Evolutionary conservation across 2,888 invertebrate genomes (phyloP), one percentile per base, ranked within the genome.

Genomic region (Leucophora obtusa): DNA sequence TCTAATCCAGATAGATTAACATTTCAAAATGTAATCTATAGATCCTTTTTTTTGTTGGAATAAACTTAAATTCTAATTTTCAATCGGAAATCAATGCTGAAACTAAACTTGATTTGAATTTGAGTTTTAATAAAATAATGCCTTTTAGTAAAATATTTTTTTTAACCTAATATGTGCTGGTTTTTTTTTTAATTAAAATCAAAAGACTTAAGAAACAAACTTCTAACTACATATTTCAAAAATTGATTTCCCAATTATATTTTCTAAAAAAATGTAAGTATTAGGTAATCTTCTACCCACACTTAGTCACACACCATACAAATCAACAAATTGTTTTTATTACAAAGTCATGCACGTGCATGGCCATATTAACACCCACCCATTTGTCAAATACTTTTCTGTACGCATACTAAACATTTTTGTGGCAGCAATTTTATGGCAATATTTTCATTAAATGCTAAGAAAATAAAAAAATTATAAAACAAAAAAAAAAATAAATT

Each of bases 281-380:
- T 74, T 74, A 60, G 8, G 28, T 50, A 62, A 68, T 62, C 43
- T 38, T n/a, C 17, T 17, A 17, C 77, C 65, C 11, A 77, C 77
- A 43, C 4, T 53, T 14, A 53, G 21, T 43, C 43, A 65, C 33
- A 33, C 18, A 21, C 14, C n/a, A 58, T 6, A 21, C 50, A 18
- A 21, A 58, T 38, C 6, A 50, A 35, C n/a, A 35, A 18, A 18
- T 33, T 68, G 4, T 35, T 51, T n/a, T 21, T 50, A 33, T 62
- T 51, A 63, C 56, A 63, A 69, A 69, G 43, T 47, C 53, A 65
- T 59, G 76, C 70, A 77, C 59, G 65, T 70, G 76, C 76, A 60
- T 59, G 70, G 59, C 38, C 58, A 71, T 47, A 71, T n/a, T n/a
- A 59, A 43, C 65, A 66, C 59, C 54, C 24, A 66, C 70, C 28